These are phyloP conservation scores for Clarias laeviceps DNA, from an alignment of 2,797 vertebrate species.

Conservation along the genomic window DNA sequence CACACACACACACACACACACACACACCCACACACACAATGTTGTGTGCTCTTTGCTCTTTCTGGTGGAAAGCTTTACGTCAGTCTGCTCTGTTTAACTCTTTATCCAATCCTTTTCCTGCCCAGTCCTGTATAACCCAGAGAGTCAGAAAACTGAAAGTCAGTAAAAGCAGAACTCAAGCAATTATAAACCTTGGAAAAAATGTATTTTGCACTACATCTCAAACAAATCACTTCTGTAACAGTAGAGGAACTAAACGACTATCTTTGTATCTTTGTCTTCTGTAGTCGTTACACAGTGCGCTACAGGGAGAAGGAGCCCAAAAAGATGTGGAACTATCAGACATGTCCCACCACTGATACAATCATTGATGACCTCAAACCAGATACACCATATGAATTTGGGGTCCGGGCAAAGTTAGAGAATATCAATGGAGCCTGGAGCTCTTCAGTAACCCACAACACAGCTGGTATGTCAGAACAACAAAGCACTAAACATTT, in stretches of 20 bases:
- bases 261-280: slow-evolving; percentile 31
- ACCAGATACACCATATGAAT: slow-evolving; percentile 89
- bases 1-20: not conserved
- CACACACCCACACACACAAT: not conserved
- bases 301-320: slow-evolving; percentile 61
- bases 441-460: slow-evolving; percentile 88
- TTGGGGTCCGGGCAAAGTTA: slow-evolving; percentile 85
- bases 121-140: slow-evolving; percentile 25
- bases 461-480: slow-evolving; percentile 64
- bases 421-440: slow-evolving; percentile 81
- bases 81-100: slow-evolving; percentile 44
- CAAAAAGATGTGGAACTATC: slow-evolving; percentile 91
- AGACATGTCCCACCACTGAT: slow-evolving; percentile 91
- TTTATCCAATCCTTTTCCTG: slow-evolving; percentile 16
- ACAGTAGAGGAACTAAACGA: not conserved
- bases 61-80: slow-evolving; percentile 59
- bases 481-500: slow-evolving; percentile 17
- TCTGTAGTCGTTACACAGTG: slow-evolving; percentile 74
- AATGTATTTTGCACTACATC: not conserved
- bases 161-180: not conserved
- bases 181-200: not conserved
- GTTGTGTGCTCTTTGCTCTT: slow-evolving; percentile 40
- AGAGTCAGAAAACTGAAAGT: slow-evolving; percentile 1
- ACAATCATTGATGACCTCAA: slow-evolving; percentile 91
- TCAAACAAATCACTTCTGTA: not conserved